Conservation (phyloP, 2,113 vertebrate genomes). For the Laterallus jamaicensis region DNA sequence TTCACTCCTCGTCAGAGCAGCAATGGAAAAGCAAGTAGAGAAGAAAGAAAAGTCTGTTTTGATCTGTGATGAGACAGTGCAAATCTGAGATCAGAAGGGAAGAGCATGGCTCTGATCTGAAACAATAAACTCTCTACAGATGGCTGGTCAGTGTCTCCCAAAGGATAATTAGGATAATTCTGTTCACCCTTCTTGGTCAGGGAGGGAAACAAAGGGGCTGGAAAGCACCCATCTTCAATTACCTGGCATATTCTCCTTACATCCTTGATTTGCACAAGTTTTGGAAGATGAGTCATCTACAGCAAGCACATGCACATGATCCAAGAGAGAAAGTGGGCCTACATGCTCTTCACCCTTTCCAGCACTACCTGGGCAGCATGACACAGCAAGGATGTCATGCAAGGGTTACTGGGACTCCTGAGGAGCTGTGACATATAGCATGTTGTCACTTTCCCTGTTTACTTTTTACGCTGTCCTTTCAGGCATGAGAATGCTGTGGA, state of each 20-base stretch:
- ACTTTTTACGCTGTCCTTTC: not conserved
- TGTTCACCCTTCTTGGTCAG: not conserved
- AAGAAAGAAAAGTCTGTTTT: not conserved
- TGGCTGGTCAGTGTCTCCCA: not conserved
- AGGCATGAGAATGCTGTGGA: not conserved
- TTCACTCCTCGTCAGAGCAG: not conserved
- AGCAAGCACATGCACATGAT: not conserved
- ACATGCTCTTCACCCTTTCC: not conserved
- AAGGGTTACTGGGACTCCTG: rapidly evolving
- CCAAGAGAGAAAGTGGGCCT: rapidly evolving
- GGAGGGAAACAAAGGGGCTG: not conserved
- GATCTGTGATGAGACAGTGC: not conserved
- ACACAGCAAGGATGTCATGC: rapidly evolving
- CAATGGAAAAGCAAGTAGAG: not conserved
- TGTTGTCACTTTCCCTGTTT: not conserved
- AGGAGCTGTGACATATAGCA: not conserved
- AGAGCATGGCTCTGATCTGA: not conserved
- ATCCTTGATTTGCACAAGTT: not conserved
- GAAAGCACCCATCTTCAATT: not conserved
- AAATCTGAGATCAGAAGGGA: not conserved
- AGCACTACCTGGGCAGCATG: rapidly evolving
- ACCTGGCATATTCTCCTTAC: not conserved
- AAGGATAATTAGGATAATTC: not conserved
- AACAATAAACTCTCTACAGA: not conserved
- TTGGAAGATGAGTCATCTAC: not conserved